Conservation (phyloP, 2,113 vertebrate genomes). For the Cygnus atratus region DNA sequence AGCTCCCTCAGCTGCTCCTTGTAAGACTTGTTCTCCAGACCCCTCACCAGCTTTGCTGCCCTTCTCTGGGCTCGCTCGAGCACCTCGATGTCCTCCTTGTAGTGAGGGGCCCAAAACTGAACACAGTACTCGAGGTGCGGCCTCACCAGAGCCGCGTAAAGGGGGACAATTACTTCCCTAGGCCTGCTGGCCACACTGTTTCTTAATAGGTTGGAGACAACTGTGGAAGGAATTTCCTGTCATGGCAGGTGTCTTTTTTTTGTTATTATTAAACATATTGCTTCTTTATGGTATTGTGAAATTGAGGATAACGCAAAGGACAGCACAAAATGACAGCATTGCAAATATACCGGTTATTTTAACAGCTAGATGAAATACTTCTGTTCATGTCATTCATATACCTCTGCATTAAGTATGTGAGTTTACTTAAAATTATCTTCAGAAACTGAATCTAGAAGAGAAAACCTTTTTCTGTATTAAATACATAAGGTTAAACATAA, state of each 20-base stretch:
- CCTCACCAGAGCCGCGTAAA: too few relatives aligned
- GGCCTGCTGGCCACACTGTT: too few relatives aligned
- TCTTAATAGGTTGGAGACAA: not conserved
- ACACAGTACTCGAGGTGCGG: too few relatives aligned
- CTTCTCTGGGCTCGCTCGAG: too few relatives aligned
- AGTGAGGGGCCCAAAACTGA: too few relatives aligned
- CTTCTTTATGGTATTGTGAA: not conserved
- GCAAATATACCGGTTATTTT: not conserved
- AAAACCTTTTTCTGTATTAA: not conserved
- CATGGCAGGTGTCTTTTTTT: not conserved
- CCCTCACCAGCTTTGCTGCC: too few relatives aligned
- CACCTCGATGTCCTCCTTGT: too few relatives aligned
- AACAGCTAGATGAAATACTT: not conserved
- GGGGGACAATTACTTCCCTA: too few relatives aligned
- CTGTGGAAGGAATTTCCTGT: not conserved
- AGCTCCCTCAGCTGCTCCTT: too few relatives aligned
- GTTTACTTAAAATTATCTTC: not conserved
- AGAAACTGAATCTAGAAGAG: not conserved
- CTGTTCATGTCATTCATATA: not conserved
- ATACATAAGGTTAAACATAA: not conserved
- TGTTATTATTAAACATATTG: not conserved
- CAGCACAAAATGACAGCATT: not conserved
- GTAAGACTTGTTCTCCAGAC: too few relatives aligned
- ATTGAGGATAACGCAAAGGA: not conserved
- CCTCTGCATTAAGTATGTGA: rapidly evolving